Evolutionary conservation across 2,888 invertebrate species (phyloP), one percentile per base, ranked within the genome.

Genomic region (Philaethria dido): DNA sequence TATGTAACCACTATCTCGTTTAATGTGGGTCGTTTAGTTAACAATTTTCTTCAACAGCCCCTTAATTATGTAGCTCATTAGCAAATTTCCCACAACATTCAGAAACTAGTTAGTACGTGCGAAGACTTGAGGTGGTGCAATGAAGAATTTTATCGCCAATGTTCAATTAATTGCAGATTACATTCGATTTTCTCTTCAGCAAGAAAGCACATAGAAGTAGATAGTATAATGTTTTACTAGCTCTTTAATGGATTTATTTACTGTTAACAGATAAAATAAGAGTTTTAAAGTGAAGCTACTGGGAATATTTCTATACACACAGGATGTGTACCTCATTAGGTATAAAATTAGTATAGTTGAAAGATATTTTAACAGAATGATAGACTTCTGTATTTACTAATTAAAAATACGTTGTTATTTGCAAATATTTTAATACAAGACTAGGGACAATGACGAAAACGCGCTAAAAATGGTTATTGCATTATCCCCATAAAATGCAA

Each of bases 1-100:
- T 39, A 47, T 61, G 48, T 60, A 62, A 48, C 25, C 60, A 66
- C 36, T 36, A 25, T 63, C 42, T 47, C 45, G 48, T 61, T 60
- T 50, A 61, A 68, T 70, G 60, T 62, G 62, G 63, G 52, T 63
- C 64, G 57, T 62, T 68, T 62, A 66, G 59, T 64, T 67, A 57
- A 68, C 69, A 71, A 72, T 69, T 70, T 62, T 70, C 72, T 71
- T 61, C 52, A 48, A 69, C 69, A 59, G 62, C 66, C 69, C 72
- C 70, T 70, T 73, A 73, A 73, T 73, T 72, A 72, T 66, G 66
- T 69, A 61, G 44, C 72, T 72, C 72, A 72, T 73, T 73, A 73
- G 73, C 70, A 69, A 60, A 73, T 73, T 70, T 73, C 71, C 73
- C 70, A 70, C 70, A 70, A 64, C 62, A 68, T 70, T 71, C 68